These are phyloP conservation scores for Copsychus sechellarum DNA, from an alignment of 2,113 vertebrate species.

Conservation along the genomic window DNA sequence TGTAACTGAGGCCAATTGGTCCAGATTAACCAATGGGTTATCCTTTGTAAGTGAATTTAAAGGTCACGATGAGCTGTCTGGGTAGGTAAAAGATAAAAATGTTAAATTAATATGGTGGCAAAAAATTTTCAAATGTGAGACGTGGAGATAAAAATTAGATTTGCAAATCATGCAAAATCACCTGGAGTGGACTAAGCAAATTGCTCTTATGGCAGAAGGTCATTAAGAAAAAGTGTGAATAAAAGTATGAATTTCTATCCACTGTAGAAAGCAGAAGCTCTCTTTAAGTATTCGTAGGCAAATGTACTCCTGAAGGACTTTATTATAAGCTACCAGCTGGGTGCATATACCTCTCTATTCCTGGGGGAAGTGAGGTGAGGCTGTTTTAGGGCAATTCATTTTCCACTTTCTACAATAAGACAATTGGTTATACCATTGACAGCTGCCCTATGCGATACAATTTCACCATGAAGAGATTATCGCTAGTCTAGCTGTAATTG, in stretches of 20 bases:
- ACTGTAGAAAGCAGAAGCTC: not conserved
- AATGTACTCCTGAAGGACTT: slow-evolving; percentile 44
- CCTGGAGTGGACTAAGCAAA: slow-evolving; percentile 69
- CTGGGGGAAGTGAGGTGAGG: not conserved
- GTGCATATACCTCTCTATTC: not conserved
- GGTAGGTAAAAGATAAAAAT: slow-evolving; percentile 72
- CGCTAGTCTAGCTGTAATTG: not conserved
- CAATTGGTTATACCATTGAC: not conserved
- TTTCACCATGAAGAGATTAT: not conserved
- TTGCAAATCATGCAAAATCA: slow-evolving; percentile 72
- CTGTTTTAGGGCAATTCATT: not conserved
- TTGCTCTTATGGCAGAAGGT: slow-evolving; percentile 64
- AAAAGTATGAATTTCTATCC: slow-evolving; percentile 55
- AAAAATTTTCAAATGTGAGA: slow-evolving; percentile 68
- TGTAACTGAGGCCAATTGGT: slow-evolving; percentile 80
- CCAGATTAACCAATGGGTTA: slow-evolving; percentile 79
- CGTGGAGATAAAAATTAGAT: slow-evolving; percentile 70
- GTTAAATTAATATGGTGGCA: slow-evolving; percentile 72
- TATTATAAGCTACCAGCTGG: slow-evolving; percentile 10
- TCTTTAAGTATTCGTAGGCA: slow-evolving; percentile 12
- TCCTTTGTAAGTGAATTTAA: slow-evolving; percentile 80
- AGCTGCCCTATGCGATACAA: not conserved
- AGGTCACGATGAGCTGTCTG: slow-evolving; percentile 71
- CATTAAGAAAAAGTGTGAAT: slow-evolving; percentile 54
- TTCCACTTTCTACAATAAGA: not conserved